Evolutionary conservation across 1,140 invertebrate genomes (phyloP), one percentile per base, ranked within the genome.

Genomic region (Ladona fulva): DNA sequence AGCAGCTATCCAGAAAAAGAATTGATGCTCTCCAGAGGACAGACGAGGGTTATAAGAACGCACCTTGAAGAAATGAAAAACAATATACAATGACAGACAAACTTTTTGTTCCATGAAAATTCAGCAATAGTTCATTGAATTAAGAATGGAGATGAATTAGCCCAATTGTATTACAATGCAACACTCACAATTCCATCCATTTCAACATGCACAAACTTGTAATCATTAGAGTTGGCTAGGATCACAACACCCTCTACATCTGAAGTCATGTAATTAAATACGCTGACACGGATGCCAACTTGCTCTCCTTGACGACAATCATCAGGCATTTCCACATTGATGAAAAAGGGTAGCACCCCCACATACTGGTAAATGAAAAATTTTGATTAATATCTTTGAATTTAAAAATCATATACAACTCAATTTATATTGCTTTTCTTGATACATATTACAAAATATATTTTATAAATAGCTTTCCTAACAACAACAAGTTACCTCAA

Each of bases 131-230:
- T 75, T 6, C 6, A 75, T 24, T 11, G 74, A 12, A 12, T 24
- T 73, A 73, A 3, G 24, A 73, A 73, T 73, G 12, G 19, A 73
- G 12, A 73, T 73, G 66, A 24, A 73, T 24, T 22, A 22, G 19
- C 5, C 7, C 1, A 75, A 7, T 3, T 7, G 19, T 42, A 42
- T 77, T 5, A 22, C 11, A 22, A 24, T 25, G 5, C 1, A 76
- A 29, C 8, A 82, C 89, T 89, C 74, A 93, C 95, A 78, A 94
- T 92, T 75, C 96, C 96, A 83, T 95, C 90, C 80, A 94, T 91
- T 84, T 97, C 96, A 0, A 99, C 96, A 80, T 97, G 93, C 14
- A 99, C 94, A 83, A 97, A 98, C 86, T 96, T 95, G 84, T 97
- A 98, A 82, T 96, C 90, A 0, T 88, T 88, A 22, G 95, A 96